A percentile compares a stretch with the other conserved stretches of the same genome.
Conservation (phyloP, 2,113 vertebrate species). For the Eurypyga helias region DNA sequence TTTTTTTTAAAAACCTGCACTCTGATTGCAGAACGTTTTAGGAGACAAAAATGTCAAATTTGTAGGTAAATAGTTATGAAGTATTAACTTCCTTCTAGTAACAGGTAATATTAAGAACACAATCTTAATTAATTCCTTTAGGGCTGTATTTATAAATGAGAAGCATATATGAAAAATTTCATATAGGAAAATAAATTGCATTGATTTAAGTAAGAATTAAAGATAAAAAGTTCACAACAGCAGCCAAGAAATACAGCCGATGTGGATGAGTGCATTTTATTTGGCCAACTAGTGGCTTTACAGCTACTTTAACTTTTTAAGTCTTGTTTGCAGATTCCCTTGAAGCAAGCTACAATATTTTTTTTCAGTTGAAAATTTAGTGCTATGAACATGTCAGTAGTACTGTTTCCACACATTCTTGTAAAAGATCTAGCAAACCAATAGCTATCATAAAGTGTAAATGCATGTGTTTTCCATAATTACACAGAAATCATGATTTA, state of each 20-base stretch:
- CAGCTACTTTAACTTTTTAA: background rate
- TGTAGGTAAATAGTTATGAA: background rate
- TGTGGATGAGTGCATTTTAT: background rate
- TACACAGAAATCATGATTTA: constrained; percentile 29
- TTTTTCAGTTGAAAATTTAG: background rate
- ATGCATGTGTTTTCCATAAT: constrained; percentile 1
- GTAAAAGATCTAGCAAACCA: constrained; percentile 32
- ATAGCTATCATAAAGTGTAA: background rate
- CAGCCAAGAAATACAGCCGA: background rate
- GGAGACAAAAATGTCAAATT: background rate
- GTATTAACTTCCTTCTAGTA: background rate
- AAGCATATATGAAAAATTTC: background rate
- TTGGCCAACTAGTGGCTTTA: background rate
- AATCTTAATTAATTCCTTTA: background rate
- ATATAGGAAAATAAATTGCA: background rate
- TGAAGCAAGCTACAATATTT: background rate
- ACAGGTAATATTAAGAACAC: background rate
- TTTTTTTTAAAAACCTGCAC: background rate
- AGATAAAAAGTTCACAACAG: background rate
- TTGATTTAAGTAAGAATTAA: background rate
- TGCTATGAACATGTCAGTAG: background rate
- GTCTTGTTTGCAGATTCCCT: background rate
- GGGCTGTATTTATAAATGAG: background rate
- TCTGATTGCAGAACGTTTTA: background rate
- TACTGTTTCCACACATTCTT: background rate